Evolutionary conservation across 2,797 vertebrate genomes (phyloP), one percentile per base, ranked within the genome.

Genomic region (Cygnus olor): DNA sequence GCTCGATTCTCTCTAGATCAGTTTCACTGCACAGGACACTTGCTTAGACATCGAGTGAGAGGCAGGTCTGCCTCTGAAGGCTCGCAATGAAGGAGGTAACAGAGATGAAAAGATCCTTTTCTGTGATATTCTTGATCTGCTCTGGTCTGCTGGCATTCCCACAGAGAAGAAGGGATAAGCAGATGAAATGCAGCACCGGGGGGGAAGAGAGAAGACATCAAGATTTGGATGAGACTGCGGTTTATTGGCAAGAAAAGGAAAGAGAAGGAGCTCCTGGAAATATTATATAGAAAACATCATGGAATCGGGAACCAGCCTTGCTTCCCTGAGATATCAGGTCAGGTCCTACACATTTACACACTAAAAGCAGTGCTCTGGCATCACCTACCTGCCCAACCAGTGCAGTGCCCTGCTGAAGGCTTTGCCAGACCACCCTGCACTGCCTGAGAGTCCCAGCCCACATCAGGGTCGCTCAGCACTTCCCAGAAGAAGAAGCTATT

Each of bases 341-440:
- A 64, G 51, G 20, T 58, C 15, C 7, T 24, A 3, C 5, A 2
- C 20, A n/a, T 65, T 78, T 47, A 51, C 6, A 71, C 28, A 14
- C 6, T 21, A 77, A 21, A 0, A 42, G 25, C 32, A 51, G 18
- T 58, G 63, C 45, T 65, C 57, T 58, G 38, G 5, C 74, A 80
- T 24, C 77, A 27, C 34, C 58, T 19, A 20, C n/a, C 47, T 73
- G n/a, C 34, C 60, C 1, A 0, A 7, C 11, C 1, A 0, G 6
- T 27, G 42, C 8, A 34, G 10, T 6, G 11, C 38, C 73, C 11
- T 83, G 51, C n/a, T 51, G 51, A 72, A 30, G 0, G 2, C 40
- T 57, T 58, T 90, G 44, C 2, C 22, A 28, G n/a, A 22, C 40
- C 51, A 44, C 21, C 18, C 60, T 54, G 49, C n/a, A 2, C 66